Percentiles rank a stretch among this genome's conserved stretches.
phyloP scores from a whole-genome alignment of 2,888 invertebrate genomes.

The Apotomis betuletana region DNA sequence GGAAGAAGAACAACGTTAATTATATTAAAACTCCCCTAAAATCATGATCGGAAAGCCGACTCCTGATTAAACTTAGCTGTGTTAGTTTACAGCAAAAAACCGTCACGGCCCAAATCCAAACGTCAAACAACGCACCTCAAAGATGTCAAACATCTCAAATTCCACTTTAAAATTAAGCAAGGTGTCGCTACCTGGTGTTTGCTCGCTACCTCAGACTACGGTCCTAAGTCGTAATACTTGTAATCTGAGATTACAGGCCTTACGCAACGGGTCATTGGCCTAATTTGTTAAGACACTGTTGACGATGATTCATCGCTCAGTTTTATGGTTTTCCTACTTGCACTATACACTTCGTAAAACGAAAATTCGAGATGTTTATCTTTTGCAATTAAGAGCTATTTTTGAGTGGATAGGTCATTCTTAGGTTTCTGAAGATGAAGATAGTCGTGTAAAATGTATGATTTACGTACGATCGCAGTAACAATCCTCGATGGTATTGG shows the following conservation, averaged over 20 bases:
- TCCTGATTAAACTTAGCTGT: slow-evolving; percentile 4
- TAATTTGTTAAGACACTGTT: slow-evolving; percentile 60
- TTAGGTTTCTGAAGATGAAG: background rate
- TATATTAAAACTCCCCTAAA: background rate
- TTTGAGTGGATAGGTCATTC: too few species aligned
- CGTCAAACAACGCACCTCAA: slow-evolving; percentile 4
- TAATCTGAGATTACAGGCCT: slow-evolving; percentile 58
- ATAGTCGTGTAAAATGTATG: background rate
- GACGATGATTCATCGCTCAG: slow-evolving; percentile 49
- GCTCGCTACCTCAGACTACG: slow-evolving; percentile 39
- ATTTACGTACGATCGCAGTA: too few species aligned
- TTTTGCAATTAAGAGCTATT: too few species aligned
- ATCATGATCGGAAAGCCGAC: background rate
- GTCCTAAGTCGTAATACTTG: slow-evolving; percentile 23
- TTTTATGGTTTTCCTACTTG: slow-evolving; percentile 42
- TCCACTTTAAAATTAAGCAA: slow-evolving; percentile 32
- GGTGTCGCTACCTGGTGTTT: slow-evolving; percentile 36
- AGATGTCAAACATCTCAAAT: slow-evolving; percentile 25
- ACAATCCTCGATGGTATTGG: too few species aligned
- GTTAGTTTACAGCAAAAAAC: background rate
- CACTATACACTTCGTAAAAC: slow-evolving; percentile 6
- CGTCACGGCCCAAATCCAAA: background rate
- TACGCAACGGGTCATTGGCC: slow-evolving; percentile 72
- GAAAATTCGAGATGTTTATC: background rate
- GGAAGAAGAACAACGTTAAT: background rate